These are phyloP conservation scores for Apostichopus japonicus DNA, from an alignment of 35 echinoderm and acorn worm genomes.

Conservation along the genomic window DNA sequence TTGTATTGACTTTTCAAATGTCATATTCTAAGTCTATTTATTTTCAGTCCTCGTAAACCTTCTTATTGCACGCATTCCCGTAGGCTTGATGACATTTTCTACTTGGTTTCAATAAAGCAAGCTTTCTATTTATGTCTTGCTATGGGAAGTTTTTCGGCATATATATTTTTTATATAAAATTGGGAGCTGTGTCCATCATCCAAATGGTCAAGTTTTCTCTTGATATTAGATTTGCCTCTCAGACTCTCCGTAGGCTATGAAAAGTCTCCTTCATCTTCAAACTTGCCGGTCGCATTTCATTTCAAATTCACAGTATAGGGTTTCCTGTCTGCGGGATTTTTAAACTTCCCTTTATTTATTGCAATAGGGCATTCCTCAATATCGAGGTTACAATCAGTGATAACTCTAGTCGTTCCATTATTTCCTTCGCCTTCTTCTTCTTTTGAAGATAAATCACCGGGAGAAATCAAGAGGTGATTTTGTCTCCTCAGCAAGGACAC, in stretches of 20 bases:
- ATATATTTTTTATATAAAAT: background rate
- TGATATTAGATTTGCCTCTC: background rate
- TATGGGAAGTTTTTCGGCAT: background rate
- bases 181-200: background rate
- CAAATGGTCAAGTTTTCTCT: constrained; percentile 7
- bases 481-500: background rate
- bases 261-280: background rate
- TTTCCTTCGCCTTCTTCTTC: background rate
- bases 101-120: background rate
- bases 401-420: background rate
- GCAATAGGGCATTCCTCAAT: background rate
- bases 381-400: constrained; percentile 3
- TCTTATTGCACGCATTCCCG: background rate
- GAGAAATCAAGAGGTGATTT: background rate
- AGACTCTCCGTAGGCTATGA: background rate
- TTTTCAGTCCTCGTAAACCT: background rate
- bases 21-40: constrained; percentile 6
- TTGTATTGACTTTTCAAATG: constrained; percentile 20
- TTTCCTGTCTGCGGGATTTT: background rate
- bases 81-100: constrained; percentile 11
- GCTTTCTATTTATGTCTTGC: constrained; percentile 11
- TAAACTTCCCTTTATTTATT: background rate
- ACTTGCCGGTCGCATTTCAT: constrained; percentile 6
- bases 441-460: background rate
- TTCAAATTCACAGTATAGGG: background rate